Base-by-base conservation (phyloP, 2,113 vertebrate species). In the Aleadryas rufinucha region DNA sequence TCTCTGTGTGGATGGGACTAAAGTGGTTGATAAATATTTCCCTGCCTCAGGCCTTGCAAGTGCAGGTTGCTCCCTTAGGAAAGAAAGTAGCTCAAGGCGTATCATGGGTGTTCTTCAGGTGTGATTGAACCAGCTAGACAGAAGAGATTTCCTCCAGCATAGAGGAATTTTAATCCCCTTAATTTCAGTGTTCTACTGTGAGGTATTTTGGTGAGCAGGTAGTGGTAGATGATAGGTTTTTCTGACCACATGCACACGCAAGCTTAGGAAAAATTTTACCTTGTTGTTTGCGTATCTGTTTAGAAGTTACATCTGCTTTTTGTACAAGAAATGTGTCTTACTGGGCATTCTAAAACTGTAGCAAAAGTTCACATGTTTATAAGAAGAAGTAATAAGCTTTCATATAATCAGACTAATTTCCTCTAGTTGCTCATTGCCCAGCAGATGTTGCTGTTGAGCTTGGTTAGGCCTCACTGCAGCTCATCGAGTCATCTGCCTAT, bases 401-500 rank as follows among this genome's bases (percentile, higher is more conserved):
- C 1, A 1, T 39, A 5, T 19, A 41, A 56, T 69, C 31, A n/a
- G 49, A 31, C 44, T 45, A 2, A 70, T 54, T 71, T 90, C 24
- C 2, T 76, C 3, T 12, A 26, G 44, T 17, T 83, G 44, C 64
- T 90, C 2, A 1, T 39, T 70, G 81, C 54, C 97, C 97, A 95
- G 96, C 89, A 97, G 97, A 72, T 97, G 97, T 78, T 96, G 96
- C 97, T 97, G 65, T 97, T 97, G 97, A 94, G 96, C 96, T 97
- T 90, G 41, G 31, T 50, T 91, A 45, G 70, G 37, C 37, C 57
- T 74, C 8, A 3, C 30, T 22, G 7, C 60, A 20, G 61, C 68
- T 92, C 37, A 22, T 87, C 6, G 23, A 69, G 59, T 80, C 35
- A 49, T 74, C 80, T 77, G 50, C 59, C 66, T 93, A 10, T 95